Percentiles rank a stretch among this genome's conserved stretches.
Evolutionary conservation across 2,113 vertebrate genomes (phyloP).

Genomic region (Noturus placidus): DNA sequence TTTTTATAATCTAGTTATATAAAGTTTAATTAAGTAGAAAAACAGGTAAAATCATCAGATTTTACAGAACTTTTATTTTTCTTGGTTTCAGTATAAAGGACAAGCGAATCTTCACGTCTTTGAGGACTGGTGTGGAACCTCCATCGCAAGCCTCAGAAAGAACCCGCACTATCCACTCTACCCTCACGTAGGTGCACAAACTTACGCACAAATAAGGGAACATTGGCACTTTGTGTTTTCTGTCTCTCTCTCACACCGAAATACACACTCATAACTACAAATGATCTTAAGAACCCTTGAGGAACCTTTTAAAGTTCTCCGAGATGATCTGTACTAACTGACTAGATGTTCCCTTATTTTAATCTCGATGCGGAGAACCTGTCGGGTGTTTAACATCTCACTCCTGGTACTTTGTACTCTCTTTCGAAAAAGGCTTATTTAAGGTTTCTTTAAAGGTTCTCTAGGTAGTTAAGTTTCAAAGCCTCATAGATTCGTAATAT

Average conservation of each 20-base stretch:
- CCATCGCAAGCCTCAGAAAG: constrained; percentile 78
- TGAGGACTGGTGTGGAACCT: constrained; percentile 93
- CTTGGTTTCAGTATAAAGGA: constrained; percentile 78
- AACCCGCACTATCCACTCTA: constrained; percentile 89
- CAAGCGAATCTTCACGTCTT: constrained; percentile 89
- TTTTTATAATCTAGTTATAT: not conserved
- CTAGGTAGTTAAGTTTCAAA: not conserved
- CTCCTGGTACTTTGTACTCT: not conserved
- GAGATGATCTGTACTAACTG: not conserved
- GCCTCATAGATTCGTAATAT: not conserved
- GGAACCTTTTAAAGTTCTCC: not conserved
- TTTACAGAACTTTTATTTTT: not conserved
- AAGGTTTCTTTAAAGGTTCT: not conserved
- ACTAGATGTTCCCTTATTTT: not conserved
- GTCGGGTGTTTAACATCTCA: not conserved
- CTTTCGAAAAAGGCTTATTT: not conserved
- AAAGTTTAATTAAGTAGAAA: not conserved
- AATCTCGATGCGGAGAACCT: not conserved
- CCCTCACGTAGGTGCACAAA: constrained; percentile 83
- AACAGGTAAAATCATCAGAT: not conserved
- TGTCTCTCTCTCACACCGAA: not conserved
- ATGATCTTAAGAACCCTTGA: not conserved
- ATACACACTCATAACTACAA: not conserved
- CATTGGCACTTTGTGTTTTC: constrained; percentile 6
- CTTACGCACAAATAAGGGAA: constrained; percentile 7